phyloP scores from a whole-genome alignment of 1,140 invertebrate species.

The Anastatus disparis region DNA sequence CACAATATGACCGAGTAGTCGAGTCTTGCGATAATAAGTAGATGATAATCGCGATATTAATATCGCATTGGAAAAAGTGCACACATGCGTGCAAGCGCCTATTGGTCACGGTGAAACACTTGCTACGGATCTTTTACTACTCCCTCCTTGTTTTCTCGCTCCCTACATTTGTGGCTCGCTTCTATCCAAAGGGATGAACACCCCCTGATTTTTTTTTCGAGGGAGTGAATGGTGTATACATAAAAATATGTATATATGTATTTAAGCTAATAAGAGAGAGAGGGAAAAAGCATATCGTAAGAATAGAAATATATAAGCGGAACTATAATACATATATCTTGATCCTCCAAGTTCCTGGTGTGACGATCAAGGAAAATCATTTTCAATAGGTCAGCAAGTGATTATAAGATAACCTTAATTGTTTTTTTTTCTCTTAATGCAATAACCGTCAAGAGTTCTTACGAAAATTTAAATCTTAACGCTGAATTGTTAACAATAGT shows the following conservation, averaged over 20 bases:
- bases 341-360: too few species aligned
- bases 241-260: too few species aligned
- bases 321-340: too few species aligned
- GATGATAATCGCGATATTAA: constrained; percentile 69
- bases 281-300: not conserved
- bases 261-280: too few species aligned
- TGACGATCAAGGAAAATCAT: too few species aligned
- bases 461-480: too few species aligned
- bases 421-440: too few species aligned
- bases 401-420: too few species aligned
- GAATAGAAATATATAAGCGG: not conserved
- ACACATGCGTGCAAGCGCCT: constrained; percentile 65
- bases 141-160: not conserved
- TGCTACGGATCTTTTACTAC: not conserved
- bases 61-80: constrained; percentile 68
- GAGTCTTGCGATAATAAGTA: constrained; percentile 63
- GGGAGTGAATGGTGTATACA: constrained; percentile 2
- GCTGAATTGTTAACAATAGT: too few species aligned
- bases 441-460: too few species aligned
- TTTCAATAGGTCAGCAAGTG: too few species aligned
- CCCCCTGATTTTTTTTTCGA: constrained; percentile 12
- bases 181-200: not conserved
- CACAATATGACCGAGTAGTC: not conserved
- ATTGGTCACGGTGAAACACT: constrained; percentile 61
- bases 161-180: not conserved